Evolutionary conservation across 2,888 invertebrate species (phyloP).

Genomic region (Stegophylla sp.): DNA sequence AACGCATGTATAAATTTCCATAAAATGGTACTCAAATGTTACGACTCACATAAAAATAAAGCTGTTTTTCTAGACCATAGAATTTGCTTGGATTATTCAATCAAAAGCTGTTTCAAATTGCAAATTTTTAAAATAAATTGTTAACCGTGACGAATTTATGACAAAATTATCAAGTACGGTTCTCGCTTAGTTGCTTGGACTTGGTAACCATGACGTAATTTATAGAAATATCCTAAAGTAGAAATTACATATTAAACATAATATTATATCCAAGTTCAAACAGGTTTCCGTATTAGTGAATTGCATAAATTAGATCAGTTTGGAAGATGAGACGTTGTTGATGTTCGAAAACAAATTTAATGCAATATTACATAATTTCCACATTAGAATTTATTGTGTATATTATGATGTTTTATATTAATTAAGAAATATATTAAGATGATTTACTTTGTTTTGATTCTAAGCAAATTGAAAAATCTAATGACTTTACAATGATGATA

Average conservation of each 20-base stretch:
- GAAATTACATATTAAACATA: neutral
- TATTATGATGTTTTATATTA: no score
- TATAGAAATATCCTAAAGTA: neutral
- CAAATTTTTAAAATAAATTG: neutral
- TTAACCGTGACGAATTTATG: neutral
- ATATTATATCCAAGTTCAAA: neutral
- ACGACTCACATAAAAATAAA: neutral
- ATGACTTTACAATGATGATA: no score
- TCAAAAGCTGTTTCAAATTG: neutral
- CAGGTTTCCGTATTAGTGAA: neutral
- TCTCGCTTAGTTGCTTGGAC: neutral
- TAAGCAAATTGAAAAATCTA: no score
- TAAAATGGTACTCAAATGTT: neutral
- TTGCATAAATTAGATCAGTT: neutral
- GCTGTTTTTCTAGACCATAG: neutral
- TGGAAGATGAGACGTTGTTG: neutral
- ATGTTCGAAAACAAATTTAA: no score
- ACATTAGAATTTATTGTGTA: no score
- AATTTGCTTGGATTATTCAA: neutral
- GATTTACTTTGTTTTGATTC: no score
- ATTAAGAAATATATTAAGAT: no score
- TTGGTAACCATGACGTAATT: no score
- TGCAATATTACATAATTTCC: no score
- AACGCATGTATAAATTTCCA: neutral
- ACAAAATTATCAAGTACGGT: neutral